Evolutionary conservation across 2,888 invertebrate species (phyloP).

Genomic region (Pterostichus madidus): DNA sequence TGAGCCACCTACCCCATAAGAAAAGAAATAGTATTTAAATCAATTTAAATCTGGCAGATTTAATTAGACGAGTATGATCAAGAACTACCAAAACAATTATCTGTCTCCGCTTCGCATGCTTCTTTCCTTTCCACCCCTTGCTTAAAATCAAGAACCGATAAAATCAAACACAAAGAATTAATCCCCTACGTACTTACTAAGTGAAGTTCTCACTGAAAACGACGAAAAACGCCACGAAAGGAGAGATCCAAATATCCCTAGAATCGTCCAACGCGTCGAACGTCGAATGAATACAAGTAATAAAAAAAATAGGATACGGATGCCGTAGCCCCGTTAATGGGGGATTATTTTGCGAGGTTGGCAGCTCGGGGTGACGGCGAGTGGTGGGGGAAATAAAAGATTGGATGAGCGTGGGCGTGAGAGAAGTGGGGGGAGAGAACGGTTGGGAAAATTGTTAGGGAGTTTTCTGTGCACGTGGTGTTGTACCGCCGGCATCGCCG

Average conservation of each 20-base stretch:
- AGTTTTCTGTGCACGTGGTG: conserved; percentile 63
- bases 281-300: conserved; percentile 54
- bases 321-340: conserved; percentile 54
- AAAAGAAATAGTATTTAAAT: no score
- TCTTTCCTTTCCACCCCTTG: background rate
- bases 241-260: conserved; percentile 21
- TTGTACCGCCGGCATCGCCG: background rate
- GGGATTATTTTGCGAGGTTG: conserved; percentile 59
- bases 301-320: conserved; percentile 49
- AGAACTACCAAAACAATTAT: no score
- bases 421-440: conserved; percentile 66
- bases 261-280: conserved; percentile 26
- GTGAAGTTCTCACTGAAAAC: conserved; percentile 7
- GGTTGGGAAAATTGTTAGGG: conserved; percentile 63
- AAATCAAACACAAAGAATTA: conserved; percentile 40
- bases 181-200: background rate
- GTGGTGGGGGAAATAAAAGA: conserved; percentile 53
- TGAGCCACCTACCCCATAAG: no score
- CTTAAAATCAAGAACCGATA: conserved; percentile 16
- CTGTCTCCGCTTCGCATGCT: no score
- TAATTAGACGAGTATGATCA: background rate
- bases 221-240: background rate
- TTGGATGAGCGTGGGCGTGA: conserved; percentile 64
- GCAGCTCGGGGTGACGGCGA: background rate
- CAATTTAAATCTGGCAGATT: no score